Conservation (phyloP, 30 jellyfish, hydroid and myxozoan species). For the Aurelia sp. region DNA sequence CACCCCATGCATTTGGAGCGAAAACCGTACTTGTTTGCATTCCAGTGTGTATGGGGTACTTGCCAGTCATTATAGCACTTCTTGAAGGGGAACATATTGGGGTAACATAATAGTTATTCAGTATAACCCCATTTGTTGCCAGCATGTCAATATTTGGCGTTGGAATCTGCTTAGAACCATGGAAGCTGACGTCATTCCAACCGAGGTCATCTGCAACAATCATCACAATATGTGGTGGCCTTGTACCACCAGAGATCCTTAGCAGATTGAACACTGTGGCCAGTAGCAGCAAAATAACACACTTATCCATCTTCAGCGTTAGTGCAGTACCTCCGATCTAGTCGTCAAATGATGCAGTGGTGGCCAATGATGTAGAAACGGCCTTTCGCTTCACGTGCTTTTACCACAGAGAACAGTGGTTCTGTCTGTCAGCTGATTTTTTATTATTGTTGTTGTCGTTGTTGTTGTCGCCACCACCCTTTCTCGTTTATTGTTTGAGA, state of each 20-base stretch:
- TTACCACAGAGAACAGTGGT: no score
- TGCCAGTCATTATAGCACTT: conserved; percentile 97
- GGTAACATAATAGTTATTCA: conserved; percentile 87
- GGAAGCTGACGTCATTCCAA: conserved; percentile 97
- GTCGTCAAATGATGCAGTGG: no score
- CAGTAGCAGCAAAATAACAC: no score
- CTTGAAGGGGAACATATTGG: conserved; percentile 96
- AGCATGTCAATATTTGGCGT: conserved; percentile 91
- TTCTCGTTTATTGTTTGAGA: no score
- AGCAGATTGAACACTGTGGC: no score
- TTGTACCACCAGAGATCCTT: not conserved
- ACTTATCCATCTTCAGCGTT: no score
- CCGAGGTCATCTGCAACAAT: conserved; percentile 97
- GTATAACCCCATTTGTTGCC: conserved; percentile 85
- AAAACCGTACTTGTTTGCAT: conserved; percentile 87
- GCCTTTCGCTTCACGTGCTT: no score
- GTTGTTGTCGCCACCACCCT: no score
- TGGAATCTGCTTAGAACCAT: conserved; percentile 95
- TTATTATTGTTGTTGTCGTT: no score
- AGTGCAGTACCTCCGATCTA: no score
- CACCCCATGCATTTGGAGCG: conserved; percentile 97
- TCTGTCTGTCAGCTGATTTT: no score
- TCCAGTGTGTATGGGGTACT: conserved; percentile 97
- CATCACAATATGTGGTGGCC: conserved; percentile 83
- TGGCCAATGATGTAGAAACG: no score